These are phyloP conservation scores for Gymnosoma rotundatum DNA, from an alignment of 2,888 invertebrate genomes.

Conservation along the genomic window DNA sequence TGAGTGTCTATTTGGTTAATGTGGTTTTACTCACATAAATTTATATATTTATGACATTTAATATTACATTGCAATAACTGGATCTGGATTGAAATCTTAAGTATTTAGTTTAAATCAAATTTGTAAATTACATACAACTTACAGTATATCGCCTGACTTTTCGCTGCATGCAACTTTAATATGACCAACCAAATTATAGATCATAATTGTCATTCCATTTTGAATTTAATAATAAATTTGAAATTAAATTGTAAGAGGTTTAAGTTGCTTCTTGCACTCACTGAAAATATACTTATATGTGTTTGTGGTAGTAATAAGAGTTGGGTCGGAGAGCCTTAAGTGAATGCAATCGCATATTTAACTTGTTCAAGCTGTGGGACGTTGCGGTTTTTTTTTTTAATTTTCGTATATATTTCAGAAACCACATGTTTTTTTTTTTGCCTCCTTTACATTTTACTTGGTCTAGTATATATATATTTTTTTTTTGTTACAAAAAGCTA, in stretches of 20 bases:
- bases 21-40: conserved; percentile 51
- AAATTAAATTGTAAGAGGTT: conserved; percentile 71
- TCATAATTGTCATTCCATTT: conserved; percentile 75
- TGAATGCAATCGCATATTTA: no score
- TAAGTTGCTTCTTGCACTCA: background rate
- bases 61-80: conserved; percentile 41
- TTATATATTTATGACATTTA: conserved; percentile 60
- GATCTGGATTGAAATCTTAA: conserved; percentile 41
- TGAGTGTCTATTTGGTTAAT: no score
- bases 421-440: conserved; percentile 5
- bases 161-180: conserved; percentile 21
- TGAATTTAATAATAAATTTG: conserved; percentile 75
- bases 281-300: no score
- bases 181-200: conserved; percentile 35
- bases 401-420: background rate
- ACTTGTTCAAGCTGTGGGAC: no score
- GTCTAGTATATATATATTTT: no score
- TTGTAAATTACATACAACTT: conserved; percentile 14
- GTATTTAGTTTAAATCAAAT: conserved; percentile 65
- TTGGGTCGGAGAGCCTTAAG: no score
- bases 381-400: no score
- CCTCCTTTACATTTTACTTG: conserved; percentile 1
- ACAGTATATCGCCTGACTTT: conserved; percentile 4
- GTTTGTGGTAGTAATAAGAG: no score
- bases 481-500: no score